phyloP scores from a whole-genome alignment of 2,888 invertebrate genomes.

The Pseudoips prasinana region DNA sequence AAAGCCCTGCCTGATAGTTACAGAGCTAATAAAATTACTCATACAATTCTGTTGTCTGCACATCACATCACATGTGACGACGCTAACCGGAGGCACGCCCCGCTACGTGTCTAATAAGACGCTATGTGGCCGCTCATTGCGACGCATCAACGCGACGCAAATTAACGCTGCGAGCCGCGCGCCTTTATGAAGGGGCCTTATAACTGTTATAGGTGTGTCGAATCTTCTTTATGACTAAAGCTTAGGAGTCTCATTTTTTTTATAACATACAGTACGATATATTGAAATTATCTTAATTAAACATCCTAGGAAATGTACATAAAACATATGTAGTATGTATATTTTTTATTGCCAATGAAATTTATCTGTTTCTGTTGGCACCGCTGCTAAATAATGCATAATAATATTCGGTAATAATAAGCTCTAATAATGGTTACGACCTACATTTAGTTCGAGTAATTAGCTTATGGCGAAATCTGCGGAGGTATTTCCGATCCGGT shows the following conservation, averaged over 20 bases:
- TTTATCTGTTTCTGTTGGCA: too few relatives aligned
- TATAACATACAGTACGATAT: too few relatives aligned
- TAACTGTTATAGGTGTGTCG: slow-evolving; percentile 21
- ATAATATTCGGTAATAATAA: too few relatives aligned
- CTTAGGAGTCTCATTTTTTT: not conserved
- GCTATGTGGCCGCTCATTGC: slow-evolving; percentile 64
- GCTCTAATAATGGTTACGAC: too few relatives aligned
- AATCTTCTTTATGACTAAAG: slow-evolving; percentile 7
- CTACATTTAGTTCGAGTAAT: too few relatives aligned
- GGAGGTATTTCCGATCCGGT: too few relatives aligned
- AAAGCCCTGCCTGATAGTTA: slow-evolving; percentile 11
- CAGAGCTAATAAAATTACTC: slow-evolving; percentile 26
- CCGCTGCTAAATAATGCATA: too few relatives aligned
- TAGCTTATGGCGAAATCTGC: too few relatives aligned
- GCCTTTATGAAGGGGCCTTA: slow-evolving; percentile 43
- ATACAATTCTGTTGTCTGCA: slow-evolving; percentile 36
- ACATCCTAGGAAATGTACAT: too few relatives aligned
- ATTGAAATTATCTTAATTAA: too few relatives aligned
- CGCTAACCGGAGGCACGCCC: slow-evolving; percentile 54
- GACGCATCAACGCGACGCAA: slow-evolving; percentile 49
- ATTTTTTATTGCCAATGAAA: too few relatives aligned
- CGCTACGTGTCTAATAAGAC: slow-evolving; percentile 74
- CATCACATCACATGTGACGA: slow-evolving; percentile 53
- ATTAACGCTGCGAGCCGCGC: slow-evolving; percentile 55
- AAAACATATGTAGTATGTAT: too few relatives aligned